Evolutionary conservation across 2,888 invertebrate genomes (phyloP), one percentile per base, ranked within the genome.

Genomic region (Hyposoter dolosus): DNA sequence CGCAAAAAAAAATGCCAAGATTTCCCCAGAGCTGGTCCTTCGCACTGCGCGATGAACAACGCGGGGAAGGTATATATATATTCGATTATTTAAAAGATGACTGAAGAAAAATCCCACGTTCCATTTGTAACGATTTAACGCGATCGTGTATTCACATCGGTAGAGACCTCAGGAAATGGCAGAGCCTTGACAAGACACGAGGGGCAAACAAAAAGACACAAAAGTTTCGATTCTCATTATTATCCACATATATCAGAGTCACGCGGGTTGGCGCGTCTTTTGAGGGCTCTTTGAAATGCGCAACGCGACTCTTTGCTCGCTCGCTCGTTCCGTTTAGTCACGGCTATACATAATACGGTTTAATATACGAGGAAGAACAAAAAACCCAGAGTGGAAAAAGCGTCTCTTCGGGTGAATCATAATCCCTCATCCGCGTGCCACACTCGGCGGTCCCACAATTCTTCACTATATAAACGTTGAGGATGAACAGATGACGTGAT

Each of bases 381-480:
- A 79, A 72, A 74, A 86, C 9, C 40, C 60, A 28, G 53, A 19
- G 28, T 23, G 65, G 45, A 75, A 74, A 60, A 43, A 81, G 50
- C 63, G 69, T 65, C 78, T 82, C 23, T 78, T 82, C 65, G 68
- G 45, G 77, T 83, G 86, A 86, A 86, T 81, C 86, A 83, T 86
- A 86, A 81, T 83, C 81, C 81, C 81, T 81, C 86, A 86, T 86
- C 77, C 81, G 77, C 72, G 77, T 68, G 81, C 81, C 83, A 63
- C 81, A 78, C 83, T 81, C 81, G 77, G 63, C 83, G 80, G 72
- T 77, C 77, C 63, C 81, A 86, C 83, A 86, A 83, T 86, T 65
- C 74, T 10, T 28, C 43, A 23, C 23, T 43, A 28, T 43, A 28
- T 45, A 23, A 43, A 17, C 32, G 23, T 53, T 68, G 10, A 43